Evolutionary conservation across 2,888 invertebrate species (phyloP), one percentile per base, ranked within the genome.

Genomic region (Eremobia ochroleuca): DNA sequence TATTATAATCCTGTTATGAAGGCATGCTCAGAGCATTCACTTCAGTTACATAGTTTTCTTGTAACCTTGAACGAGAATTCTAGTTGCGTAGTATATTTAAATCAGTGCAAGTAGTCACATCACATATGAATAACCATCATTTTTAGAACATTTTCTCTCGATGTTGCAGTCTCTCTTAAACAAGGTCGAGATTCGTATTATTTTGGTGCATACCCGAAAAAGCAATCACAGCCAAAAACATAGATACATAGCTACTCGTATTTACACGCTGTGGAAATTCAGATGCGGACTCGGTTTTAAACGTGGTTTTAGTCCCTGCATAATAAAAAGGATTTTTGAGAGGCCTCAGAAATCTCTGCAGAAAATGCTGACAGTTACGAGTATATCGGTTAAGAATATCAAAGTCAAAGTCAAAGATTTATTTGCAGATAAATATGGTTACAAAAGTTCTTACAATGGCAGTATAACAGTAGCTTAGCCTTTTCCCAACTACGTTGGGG

Each of bases 1-100:
- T 31, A 43, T 49, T n/a, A 34, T 73, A 84, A 84, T 84, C 85
- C 52, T 73, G 61, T 84, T 84, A 84, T 4, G 59, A 6, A 58
- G 40, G n/a, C 46, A 52, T 9, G 15, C 34, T 49, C 68, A 5
- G 69, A 40, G 69, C 59, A 62, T 52, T 59, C 46, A 67, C 37
- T 59, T 64, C 28, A 59, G 46, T 64, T 68, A 67, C 52, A 58
- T 76, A 69, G 62, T 79, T 61, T 46, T 74, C 62, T 84, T 79
- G 61, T 62, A 34, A 52, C 78, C 72, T 83, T 79, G 52, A 59
- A 68, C 25, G 34, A 49, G 2, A 73, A 46, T 52, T 11, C 52
- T 25, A 25, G 52, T 43, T 43, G 49, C 15, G 28, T 58, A 28
- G 21, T 28, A n/a, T n/a, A 34, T 67, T n/a, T 68, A n/a, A 68